Conservation (phyloP, 2,888 invertebrate genomes). For the Linyphia triangularis region DNA sequence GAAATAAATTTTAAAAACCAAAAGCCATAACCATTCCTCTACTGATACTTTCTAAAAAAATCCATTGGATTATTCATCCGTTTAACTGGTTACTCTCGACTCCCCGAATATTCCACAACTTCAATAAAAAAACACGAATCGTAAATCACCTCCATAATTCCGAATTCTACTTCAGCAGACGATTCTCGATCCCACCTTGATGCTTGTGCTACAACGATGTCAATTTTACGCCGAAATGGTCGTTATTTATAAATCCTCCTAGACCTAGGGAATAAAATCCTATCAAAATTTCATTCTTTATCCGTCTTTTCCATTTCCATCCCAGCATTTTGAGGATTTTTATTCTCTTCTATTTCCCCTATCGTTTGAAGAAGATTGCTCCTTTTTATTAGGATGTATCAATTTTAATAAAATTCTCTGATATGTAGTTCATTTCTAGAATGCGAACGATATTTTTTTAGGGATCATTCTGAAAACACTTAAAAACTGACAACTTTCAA, state of each 20-base stretch:
- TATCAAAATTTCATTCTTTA: constrained; percentile 47
- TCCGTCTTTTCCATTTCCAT: constrained; percentile 6
- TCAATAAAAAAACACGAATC: neutral
- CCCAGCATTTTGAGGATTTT: constrained; percentile 4
- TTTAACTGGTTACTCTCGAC: neutral
- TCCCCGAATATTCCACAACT: neutral
- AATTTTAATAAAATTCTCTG: constrained; percentile 19
- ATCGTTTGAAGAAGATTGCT: neutral
- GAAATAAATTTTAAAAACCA: too few species aligned
- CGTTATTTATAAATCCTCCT: constrained; percentile 29
- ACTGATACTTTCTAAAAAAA: too few species aligned
- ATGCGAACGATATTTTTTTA: too few species aligned
- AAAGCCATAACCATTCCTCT: neutral
- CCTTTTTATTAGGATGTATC: neutral
- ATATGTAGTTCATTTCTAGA: too few species aligned
- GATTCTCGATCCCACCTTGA: neutral
- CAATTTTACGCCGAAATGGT: neutral
- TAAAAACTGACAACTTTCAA: too few species aligned
- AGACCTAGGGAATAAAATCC: constrained; percentile 3
- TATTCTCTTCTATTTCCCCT: neutral
- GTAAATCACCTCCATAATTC: constrained; percentile 28
- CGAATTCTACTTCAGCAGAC: neutral
- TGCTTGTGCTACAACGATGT: neutral
- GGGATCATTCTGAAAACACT: too few species aligned
- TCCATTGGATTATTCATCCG: neutral